Conservation (phyloP, 1,140 invertebrate species). For the Lepidurus packardi region DNA sequence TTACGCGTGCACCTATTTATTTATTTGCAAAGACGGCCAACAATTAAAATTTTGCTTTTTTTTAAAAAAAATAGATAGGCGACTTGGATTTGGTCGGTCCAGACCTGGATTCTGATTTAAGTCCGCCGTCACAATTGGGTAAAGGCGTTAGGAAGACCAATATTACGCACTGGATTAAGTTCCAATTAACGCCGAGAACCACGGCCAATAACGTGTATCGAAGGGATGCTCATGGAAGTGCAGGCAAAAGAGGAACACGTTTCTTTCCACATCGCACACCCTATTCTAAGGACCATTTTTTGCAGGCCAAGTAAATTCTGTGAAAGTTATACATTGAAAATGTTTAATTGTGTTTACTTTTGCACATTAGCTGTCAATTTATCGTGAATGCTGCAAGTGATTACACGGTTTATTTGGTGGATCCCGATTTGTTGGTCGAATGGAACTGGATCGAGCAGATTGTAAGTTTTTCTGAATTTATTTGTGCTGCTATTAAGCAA, state of each 20-base stretch:
- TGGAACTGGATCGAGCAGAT: conserved; percentile 90
- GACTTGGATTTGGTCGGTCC: not conserved
- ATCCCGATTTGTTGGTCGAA: conserved; percentile 83
- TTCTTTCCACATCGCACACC: conserved; percentile 53
- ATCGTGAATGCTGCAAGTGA: conserved; percentile 73
- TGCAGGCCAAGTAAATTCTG: conserved; percentile 77
- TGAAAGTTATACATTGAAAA: conserved; percentile 33
- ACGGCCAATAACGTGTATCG: conserved; percentile 42
- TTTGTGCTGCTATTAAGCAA: not conserved
- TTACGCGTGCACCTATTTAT: no score
- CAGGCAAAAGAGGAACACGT: conserved; percentile 41
- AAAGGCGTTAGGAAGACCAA: conserved; percentile 61
- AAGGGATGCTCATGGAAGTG: conserved; percentile 36
- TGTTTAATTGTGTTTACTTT: conserved; percentile 35
- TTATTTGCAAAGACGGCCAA: not conserved
- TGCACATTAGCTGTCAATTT: conserved; percentile 81
- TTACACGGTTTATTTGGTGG: conserved; percentile 65
- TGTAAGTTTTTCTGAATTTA: conserved; percentile 53
- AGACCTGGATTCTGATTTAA: not conserved
- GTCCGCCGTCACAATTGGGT: not conserved
- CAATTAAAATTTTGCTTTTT: not conserved
- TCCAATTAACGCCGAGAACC: conserved; percentile 65
- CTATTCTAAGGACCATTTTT: conserved; percentile 86
- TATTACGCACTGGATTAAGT: conserved; percentile 85
- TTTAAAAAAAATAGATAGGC: not conserved